Percentiles rank a stretch among this genome's conserved stretches.
phyloP scores from a whole-genome alignment of 2,113 vertebrate species.

The Tapirus terrestris region DNA sequence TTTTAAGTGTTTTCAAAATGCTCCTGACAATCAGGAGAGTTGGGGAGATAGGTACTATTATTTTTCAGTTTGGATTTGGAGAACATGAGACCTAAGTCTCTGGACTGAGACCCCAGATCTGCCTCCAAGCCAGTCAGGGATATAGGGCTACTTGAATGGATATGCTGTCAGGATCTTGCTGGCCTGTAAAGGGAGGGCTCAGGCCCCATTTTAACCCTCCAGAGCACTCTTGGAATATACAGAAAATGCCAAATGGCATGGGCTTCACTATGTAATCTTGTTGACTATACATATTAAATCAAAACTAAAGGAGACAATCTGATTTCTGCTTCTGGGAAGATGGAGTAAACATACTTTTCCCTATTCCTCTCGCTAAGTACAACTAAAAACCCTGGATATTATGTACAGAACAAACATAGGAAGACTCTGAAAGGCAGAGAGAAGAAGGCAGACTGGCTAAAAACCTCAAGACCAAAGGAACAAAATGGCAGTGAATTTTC shows the following conservation, averaged over 20 bases:
- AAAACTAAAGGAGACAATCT: neutral
- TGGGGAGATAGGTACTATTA: neutral
- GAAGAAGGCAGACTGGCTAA: neutral
- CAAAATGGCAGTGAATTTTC: neutral
- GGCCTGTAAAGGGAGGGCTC: neutral
- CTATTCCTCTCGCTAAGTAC: neutral
- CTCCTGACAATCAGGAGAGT: neutral
- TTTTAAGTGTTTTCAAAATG: slow-evolving; percentile 45
- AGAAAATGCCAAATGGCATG: neutral
- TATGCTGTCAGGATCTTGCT: neutral
- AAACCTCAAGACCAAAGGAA: neutral
- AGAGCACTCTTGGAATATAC: neutral
- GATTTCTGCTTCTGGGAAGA: neutral
- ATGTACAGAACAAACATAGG: neutral
- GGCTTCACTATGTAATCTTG: neutral
- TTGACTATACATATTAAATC: neutral
- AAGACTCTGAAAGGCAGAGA: neutral
- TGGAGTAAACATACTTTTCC: neutral
- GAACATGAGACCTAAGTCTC: neutral
- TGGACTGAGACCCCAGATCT: neutral
- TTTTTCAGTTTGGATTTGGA: slow-evolving; percentile 33
- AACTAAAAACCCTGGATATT: neutral
- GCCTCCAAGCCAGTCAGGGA: neutral
- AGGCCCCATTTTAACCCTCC: neutral
- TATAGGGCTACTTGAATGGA: neutral